phyloP scores from a whole-genome alignment of 1,140 invertebrate species.

The Drosophila asahinai region DNA sequence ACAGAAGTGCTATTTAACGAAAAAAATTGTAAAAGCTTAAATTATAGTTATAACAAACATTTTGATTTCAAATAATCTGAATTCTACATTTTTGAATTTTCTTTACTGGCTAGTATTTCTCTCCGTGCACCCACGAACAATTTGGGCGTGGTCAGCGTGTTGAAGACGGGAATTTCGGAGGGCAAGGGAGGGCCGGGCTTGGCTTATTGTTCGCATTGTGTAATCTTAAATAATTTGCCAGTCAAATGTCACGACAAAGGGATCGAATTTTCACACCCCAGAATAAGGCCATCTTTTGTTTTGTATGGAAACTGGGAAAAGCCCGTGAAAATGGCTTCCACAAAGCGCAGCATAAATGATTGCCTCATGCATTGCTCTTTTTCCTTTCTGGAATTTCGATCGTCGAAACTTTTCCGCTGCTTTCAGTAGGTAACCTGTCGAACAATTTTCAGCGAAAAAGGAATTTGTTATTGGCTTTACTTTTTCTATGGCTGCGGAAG shows the following conservation, averaged over 20 bases:
- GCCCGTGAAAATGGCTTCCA: slow-evolving; percentile 37
- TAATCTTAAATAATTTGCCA: slow-evolving; percentile 61
- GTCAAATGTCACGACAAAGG: slow-evolving; percentile 61
- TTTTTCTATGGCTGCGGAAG: slow-evolving; percentile 8
- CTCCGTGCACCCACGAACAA: slow-evolving; percentile 1
- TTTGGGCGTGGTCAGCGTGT: slow-evolving; percentile 40
- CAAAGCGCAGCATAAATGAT: slow-evolving; percentile 56
- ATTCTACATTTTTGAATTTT: no score
- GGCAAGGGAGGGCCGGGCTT: slow-evolving; percentile 1
- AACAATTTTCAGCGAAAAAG: slow-evolving; percentile 49
- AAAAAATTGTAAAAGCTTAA: no score
- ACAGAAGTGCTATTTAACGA: no score
- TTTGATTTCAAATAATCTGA: no score
- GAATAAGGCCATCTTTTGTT: slow-evolving; percentile 19
- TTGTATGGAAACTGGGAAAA: slow-evolving; percentile 25
- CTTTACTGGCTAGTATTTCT: neutral
- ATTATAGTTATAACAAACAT: no score
- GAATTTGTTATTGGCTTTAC: slow-evolving; percentile 61
- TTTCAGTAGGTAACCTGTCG: slow-evolving; percentile 29
- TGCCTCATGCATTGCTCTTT: slow-evolving; percentile 24
- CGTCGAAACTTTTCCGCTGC: slow-evolving; percentile 35
- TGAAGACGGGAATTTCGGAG: slow-evolving; percentile 11
- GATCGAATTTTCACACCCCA: slow-evolving; percentile 25
- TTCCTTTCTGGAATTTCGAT: slow-evolving; percentile 17
- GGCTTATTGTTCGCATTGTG: slow-evolving; percentile 58